Percentiles rank a stretch among this genome's conserved stretches.
phyloP scores from a whole-genome alignment of 1,140 invertebrate genomes.

The Cheumatopsyche charites region DNA sequence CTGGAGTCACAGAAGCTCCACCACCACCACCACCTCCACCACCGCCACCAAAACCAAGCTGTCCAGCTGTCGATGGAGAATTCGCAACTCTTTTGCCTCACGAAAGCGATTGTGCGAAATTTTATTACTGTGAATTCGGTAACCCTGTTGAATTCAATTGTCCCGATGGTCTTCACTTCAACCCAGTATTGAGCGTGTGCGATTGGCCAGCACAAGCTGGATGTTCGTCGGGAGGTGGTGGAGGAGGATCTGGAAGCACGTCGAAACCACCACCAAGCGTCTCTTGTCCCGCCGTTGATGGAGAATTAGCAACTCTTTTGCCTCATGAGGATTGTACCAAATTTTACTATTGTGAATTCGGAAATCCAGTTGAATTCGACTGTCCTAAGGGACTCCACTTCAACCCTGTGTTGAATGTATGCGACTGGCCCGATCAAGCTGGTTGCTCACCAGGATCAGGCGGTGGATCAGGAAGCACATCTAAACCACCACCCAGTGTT shows the following conservation, averaged over 20 bases:
- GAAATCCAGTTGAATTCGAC: constrained; percentile 50
- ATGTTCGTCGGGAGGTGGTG: not conserved
- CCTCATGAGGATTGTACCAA: constrained; percentile 56
- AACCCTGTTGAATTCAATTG: constrained; percentile 53
- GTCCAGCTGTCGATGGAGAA: not conserved
- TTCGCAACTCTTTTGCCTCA: constrained; percentile 50
- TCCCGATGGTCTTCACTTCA: constrained; percentile 55
- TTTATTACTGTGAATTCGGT: constrained; percentile 58
- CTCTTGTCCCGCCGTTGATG: constrained; percentile 27
- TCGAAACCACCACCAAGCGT: not conserved
- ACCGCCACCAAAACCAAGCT: not conserved
- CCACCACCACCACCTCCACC: too few relatives aligned
- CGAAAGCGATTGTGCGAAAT: constrained; percentile 55
- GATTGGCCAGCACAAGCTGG: constrained; percentile 9
- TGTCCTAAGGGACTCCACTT: constrained; percentile 58
- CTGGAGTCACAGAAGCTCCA: too few relatives aligned
- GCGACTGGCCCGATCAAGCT: constrained; percentile 36
- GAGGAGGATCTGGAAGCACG: not conserved
- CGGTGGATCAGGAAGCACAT: not conserved
- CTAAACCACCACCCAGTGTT: not conserved
- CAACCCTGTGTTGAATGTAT: constrained; percentile 47
- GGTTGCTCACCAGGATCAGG: constrained; percentile 12
- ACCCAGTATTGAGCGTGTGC: constrained; percentile 42
- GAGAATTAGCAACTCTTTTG: constrained; percentile 39
- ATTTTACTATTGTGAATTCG: constrained; percentile 59